phyloP scores from a whole-genome alignment of 1,140 invertebrate genomes.

The Antheraea mylitta region DNA sequence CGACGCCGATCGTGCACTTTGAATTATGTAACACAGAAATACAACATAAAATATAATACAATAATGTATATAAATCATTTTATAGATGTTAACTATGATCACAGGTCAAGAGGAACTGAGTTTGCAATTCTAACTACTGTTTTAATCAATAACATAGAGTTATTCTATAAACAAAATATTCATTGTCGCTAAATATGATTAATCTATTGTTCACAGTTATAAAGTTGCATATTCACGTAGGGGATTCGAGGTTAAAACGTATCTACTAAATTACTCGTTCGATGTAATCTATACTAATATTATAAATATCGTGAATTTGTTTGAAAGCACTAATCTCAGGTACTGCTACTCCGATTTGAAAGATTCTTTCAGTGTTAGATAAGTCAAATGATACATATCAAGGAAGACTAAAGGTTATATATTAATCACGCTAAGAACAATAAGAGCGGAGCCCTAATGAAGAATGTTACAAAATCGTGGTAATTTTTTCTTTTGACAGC shows the following conservation, averaged over 20 bases:
- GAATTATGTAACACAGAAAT: background rate
- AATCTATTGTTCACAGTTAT: background rate
- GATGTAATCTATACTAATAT: background rate
- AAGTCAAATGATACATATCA: no score
- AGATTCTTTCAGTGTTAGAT: no score
- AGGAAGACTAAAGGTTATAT: no score
- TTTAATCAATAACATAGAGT: background rate
- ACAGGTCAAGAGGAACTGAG: background rate
- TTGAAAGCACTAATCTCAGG: no score
- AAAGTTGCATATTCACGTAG: background rate
- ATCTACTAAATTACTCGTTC: background rate
- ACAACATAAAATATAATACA: background rate
- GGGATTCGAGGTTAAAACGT: background rate
- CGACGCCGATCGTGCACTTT: background rate
- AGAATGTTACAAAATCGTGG: no score
- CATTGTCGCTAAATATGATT: background rate
- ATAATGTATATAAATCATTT: constrained; percentile 8
- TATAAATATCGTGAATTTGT: no score
- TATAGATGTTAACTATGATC: background rate
- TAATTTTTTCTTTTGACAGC: no score
- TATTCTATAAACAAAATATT: background rate
- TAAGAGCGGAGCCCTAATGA: no score
- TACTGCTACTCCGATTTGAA: no score
- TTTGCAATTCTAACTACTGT: background rate
- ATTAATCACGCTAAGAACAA: no score